These are phyloP conservation scores for Babyrousa celebensis DNA, from an alignment of 2,797 vertebrate genomes.

Conservation along the genomic window DNA sequence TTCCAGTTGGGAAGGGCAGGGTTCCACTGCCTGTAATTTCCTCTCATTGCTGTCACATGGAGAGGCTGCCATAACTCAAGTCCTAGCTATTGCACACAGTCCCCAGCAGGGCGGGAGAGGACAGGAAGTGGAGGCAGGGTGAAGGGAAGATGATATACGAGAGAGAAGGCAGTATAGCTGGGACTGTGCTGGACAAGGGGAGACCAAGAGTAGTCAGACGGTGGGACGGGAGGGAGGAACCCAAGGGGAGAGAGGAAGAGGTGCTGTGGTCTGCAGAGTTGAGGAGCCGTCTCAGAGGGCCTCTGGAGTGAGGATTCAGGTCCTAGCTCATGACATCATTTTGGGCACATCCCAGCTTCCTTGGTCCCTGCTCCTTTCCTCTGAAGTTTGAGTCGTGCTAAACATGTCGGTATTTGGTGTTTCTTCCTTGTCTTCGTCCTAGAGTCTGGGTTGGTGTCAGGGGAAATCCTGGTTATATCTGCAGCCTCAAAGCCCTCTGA, in stretches of 20 bases:
- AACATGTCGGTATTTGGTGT: not conserved
- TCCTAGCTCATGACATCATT: not conserved
- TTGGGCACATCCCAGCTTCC: constrained; percentile 9
- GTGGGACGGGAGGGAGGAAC: not conserved
- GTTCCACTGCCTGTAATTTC: not conserved
- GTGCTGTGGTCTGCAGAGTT: not conserved
- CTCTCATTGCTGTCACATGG: not conserved
- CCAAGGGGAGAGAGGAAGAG: not conserved
- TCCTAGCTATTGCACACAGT: not conserved
- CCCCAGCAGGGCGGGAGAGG: not conserved
- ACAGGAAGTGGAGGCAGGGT: constrained; percentile 36
- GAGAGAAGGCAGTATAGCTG: not conserved
- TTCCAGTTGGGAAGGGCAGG: not conserved
- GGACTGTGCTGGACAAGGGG: not conserved
- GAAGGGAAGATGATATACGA: not conserved
- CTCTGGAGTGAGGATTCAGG: not conserved
- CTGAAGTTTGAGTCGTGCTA: constrained; percentile 51
- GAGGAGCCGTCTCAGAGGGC: not conserved
- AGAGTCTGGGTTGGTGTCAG: not conserved
- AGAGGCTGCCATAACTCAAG: not conserved
- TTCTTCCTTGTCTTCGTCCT: not conserved
- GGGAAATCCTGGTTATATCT: not conserved
- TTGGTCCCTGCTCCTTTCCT: not conserved
- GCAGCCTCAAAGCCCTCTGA: not conserved
- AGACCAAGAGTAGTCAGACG: not conserved